These are phyloP conservation scores for Lepilemur septentrionalis DNA, from an alignment of 2,797 vertebrate species.

Conservation along the genomic window DNA sequence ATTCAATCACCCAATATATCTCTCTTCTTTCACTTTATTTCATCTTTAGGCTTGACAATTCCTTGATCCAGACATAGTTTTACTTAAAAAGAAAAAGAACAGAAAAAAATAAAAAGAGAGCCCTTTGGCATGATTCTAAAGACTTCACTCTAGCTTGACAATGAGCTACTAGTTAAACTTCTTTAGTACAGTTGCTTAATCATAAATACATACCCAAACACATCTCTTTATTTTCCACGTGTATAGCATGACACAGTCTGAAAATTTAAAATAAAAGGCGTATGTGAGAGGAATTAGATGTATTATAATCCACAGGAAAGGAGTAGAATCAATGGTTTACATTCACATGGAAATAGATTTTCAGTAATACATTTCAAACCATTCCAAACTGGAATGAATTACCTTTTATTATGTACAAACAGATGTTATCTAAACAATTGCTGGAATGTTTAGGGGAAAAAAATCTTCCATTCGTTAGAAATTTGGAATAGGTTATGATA, in stretches of 20 bases:
- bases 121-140: not conserved
- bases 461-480: not conserved
- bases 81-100: not conserved
- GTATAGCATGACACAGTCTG: not conserved
- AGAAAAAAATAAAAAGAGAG: not conserved
- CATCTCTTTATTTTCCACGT: not conserved
- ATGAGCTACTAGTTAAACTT: not conserved
- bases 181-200: not conserved
- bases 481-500: not conserved
- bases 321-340: not conserved
- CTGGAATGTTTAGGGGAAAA: not conserved
- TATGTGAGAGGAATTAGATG: not conserved
- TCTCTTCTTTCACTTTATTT: constrained; percentile 11
- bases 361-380: not conserved
- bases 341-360: constrained; percentile 4
- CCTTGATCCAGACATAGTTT: not conserved
- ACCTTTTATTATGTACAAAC: not conserved
- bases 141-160: not conserved
- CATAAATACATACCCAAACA: not conserved
- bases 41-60: not conserved
- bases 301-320: not conserved
- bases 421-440: not conserved
- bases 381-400: not conserved
- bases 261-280: not conserved
- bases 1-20: not conserved